Evolutionary conservation across 2,113 vertebrate species (phyloP).

Genomic region (Pimephales promelas): DNA sequence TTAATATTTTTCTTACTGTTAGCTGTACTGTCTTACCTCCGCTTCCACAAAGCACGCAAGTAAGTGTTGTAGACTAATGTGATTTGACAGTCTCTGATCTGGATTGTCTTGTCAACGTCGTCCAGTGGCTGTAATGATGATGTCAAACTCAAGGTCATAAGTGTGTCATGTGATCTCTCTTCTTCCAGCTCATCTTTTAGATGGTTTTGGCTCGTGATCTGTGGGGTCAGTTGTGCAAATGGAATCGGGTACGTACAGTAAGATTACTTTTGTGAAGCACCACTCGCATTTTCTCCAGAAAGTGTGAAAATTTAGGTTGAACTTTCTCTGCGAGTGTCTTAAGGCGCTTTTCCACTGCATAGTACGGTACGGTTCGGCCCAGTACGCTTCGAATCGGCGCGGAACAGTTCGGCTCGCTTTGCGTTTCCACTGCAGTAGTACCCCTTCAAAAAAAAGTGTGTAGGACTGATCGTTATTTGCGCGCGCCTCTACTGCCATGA

Average conservation of each 20-base stretch:
- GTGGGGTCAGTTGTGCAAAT: constrained; percentile 82
- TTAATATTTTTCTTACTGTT: constrained; percentile 90
- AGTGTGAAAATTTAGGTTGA: background rate
- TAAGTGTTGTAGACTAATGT: constrained; percentile 58
- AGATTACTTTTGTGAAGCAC: background rate
- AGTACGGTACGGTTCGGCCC: no score
- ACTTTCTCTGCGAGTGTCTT: background rate
- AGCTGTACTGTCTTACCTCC: constrained; percentile 86
- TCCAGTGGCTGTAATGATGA: background rate
- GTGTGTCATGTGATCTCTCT: background rate
- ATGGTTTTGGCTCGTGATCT: constrained; percentile 86
- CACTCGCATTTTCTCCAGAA: background rate
- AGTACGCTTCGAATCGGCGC: no score
- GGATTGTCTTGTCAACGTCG: background rate
- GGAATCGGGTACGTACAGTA: constrained; percentile 85
- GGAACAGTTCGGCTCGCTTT: no score
- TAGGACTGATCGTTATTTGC: no score
- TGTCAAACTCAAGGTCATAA: background rate
- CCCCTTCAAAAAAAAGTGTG: no score
- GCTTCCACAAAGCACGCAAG: constrained; percentile 84
- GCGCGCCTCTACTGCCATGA: no score
- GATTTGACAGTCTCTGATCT: background rate
- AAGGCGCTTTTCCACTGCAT: no score
- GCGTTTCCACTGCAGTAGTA: no score
- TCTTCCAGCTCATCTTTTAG: constrained; percentile 78